These are phyloP conservation scores for Chauna torquata DNA, from an alignment of 2,113 vertebrate genomes.

Conservation along the genomic window DNA sequence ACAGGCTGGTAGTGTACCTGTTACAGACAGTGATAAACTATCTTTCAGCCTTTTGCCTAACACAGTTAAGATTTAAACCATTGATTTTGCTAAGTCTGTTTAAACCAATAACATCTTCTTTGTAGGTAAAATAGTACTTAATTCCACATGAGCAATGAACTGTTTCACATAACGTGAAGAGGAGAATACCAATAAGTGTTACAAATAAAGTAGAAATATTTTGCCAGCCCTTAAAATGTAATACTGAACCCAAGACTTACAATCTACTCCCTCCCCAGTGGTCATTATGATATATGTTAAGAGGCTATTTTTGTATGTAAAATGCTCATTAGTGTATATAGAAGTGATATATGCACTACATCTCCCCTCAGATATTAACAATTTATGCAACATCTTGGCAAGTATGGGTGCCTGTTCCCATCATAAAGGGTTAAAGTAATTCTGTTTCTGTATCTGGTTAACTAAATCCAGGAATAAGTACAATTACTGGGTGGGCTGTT, in stretches of 20 bases:
- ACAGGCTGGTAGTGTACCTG: background rate
- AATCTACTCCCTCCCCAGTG: background rate
- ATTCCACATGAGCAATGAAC: background rate
- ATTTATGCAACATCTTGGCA: background rate
- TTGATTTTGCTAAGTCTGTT: background rate
- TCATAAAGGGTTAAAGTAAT: background rate
- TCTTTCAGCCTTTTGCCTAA: background rate
- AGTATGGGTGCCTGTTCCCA: background rate
- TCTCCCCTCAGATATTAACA: background rate
- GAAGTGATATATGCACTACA: background rate
- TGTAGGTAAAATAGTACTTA: slow-evolving; percentile 20
- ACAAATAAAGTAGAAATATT: background rate
- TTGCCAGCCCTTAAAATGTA: background rate
- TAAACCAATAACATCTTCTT: slow-evolving; percentile 18
- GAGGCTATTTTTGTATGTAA: background rate
- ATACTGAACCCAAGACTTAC: background rate
- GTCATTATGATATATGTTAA: background rate
- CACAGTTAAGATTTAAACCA: slow-evolving; percentile 27
- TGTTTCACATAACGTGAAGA: background rate
- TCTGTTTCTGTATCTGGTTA: background rate
- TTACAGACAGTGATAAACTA: slow-evolving; percentile 33
- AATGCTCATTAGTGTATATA: background rate
- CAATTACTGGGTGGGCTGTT: background rate
- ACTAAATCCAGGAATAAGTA: background rate
- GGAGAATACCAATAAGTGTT: background rate